Evolutionary conservation across 2,797 vertebrate species (phyloP), one percentile per base, ranked within the genome.

Genomic region (Pseudochromis fuscus): DNA sequence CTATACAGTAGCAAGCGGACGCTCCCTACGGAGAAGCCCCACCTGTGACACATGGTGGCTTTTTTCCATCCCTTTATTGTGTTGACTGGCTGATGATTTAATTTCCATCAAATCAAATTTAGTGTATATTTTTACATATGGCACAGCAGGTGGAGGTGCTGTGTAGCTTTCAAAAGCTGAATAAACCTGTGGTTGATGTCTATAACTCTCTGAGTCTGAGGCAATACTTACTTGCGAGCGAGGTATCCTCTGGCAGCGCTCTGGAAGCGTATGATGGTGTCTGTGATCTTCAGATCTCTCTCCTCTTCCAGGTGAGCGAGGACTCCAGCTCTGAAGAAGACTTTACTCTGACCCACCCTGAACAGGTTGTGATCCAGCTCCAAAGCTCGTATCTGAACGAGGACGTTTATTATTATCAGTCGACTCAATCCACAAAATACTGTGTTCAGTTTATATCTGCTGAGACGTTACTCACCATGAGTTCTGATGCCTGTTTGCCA

Each of bases 241-340:
- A 97, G 93, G 86, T 93, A 97, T 55, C 96, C 96, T 28, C 96
- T 91, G 40, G 95, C 86, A 0, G 94, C 93, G 0, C 96, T 96
- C 89, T 97, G 96, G 89, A 97, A 97, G 79, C 93, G 95, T 30
- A 97, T 96, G 33, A 97, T 97, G 83, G 96, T 97, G 84, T 97
- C 96, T 0, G 96, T 97, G 89, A 97, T 96, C 91, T 97, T 97
- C 46, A 97, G 88, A 84, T 97, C 96, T 75, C 96, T 88, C 50
- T 97, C 96, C 71, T 97, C 96, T 60, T 97, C 96, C 84, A 97
- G 87, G 63, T 97, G 96, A 70, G 90, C 96, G 81, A 97, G 89
- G 61, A 97, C 96, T 27, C 96, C 96, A 0, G 96, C 96, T 66
- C 96, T 92, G 92, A 97, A 97, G 91, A 97, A 97, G 79, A 97